Base-by-base conservation (phyloP, 2,113 vertebrate genomes). In the Sardina pilchardus region DNA sequence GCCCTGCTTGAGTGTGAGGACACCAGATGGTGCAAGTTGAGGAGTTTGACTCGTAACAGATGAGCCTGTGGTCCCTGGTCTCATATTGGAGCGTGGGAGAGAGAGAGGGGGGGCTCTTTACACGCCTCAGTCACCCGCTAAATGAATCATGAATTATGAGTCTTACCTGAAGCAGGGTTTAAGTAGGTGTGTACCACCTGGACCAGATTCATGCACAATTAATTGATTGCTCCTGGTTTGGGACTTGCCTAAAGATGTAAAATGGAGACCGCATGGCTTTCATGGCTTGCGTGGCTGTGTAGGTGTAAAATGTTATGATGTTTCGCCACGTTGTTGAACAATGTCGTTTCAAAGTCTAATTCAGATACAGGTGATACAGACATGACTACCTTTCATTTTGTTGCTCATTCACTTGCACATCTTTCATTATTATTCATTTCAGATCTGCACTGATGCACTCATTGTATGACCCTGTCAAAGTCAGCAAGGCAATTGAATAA, bases 381-480 rank as follows among this genome's bases (percentile, higher is more conserved):
- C 39, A n/a, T n/a, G n/a, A 63, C 8, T 63, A n/a, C 8, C 71
- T 36, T 8, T 30, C 5, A 30, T 26, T 67, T 63, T 26, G 26
- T 71, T 24, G 6, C 59, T 63, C n/a, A 30, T 71, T 71, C 50
- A 45, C 0, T 0, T 7, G 36, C 14, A 83, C 45, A 53, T 8
- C 82, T 82, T 83, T 63, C 81, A 86, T 84, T 86, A 82, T 89
- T 43, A 81, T 44, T 63, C 4, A 0, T 26, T 0, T 82, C 39
- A 42, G 39, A 42, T 42, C 83, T 88, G 21, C 19, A 59, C 53
- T 24, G 87, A 90, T 39, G 14, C 59, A 63, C 24, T 3, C 10
- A 78, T 26, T 71, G 63, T 30, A 10, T 71, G 63, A 71, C 63
- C n/a, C n/a, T 30, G 10, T 30, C 48, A 71, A 8, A 71, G 7